These are phyloP conservation scores for Tuta absoluta DNA, from an alignment of 2,888 invertebrate species.

Conservation along the genomic window DNA sequence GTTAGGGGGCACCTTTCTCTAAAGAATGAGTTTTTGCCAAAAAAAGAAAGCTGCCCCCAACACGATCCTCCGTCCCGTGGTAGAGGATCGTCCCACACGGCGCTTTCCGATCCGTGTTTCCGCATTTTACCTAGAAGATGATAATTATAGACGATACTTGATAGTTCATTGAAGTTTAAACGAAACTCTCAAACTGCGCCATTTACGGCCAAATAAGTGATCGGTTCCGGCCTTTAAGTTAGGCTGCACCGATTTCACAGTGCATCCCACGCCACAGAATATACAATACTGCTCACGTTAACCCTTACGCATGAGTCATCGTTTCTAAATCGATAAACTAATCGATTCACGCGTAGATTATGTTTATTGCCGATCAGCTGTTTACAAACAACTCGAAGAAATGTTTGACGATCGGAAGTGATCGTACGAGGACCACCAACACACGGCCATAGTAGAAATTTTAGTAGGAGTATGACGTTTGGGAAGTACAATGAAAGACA, in stretches of 20 bases:
- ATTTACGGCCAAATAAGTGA: slow-evolving; percentile 49
- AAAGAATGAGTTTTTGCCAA: no score
- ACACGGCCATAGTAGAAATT: slow-evolving; percentile 35
- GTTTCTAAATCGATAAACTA: slow-evolving; percentile 44
- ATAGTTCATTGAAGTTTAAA: not conserved
- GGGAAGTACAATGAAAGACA: no score
- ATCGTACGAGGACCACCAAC: slow-evolving; percentile 48
- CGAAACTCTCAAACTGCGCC: slow-evolving; percentile 35
- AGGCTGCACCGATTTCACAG: slow-evolving; percentile 59
- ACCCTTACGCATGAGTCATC: slow-evolving; percentile 57
- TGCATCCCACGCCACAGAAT: slow-evolving; percentile 49
- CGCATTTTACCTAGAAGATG: not conserved
- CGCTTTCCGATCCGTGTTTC: not conserved
- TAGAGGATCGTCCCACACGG: not conserved
- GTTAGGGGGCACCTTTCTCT: no score
- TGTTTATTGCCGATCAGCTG: slow-evolving; percentile 49
- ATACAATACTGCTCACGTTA: slow-evolving; percentile 26
- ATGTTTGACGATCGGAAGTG: slow-evolving; percentile 50
- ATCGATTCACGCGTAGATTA: slow-evolving; percentile 54
- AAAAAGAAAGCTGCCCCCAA: no score
- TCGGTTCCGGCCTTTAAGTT: slow-evolving; percentile 61
- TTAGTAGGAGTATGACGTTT: no score
- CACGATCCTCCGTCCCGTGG: no score
- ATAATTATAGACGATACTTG: no score
- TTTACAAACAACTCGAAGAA: slow-evolving; percentile 49